phyloP scores from a whole-genome alignment of 2,888 invertebrate species.

The Caenorhabditis wallacei region DNA sequence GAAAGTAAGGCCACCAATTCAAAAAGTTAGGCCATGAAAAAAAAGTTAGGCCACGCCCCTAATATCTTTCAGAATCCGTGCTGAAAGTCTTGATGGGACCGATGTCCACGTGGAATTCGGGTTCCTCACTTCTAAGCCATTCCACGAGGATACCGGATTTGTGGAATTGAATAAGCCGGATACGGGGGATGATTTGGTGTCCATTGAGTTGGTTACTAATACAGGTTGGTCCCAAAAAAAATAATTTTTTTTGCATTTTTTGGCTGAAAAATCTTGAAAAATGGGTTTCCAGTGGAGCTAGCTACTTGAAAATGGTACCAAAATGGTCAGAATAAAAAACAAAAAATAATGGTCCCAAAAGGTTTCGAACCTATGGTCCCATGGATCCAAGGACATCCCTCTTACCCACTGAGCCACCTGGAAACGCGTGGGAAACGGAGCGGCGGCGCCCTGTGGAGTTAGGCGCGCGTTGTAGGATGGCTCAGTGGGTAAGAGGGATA shows the following conservation, averaged over 20 bases:
- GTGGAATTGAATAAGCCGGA: constrained; percentile 75
- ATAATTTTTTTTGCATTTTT: too few species aligned
- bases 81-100: constrained; percentile 71
- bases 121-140: constrained; percentile 79
- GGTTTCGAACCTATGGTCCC: neutral
- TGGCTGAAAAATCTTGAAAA: neutral
- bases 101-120: constrained; percentile 78
- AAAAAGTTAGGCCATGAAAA: too few species aligned
- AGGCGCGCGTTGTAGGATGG: neutral
- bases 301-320: neutral
- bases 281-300: neutral
- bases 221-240: constrained; percentile 70
- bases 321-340: neutral
- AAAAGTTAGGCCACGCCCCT: neutral
- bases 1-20: too few species aligned
- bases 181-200: constrained; percentile 76
- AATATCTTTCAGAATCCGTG: constrained; percentile 57
- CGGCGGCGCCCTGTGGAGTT: neutral
- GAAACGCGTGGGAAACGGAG: neutral
- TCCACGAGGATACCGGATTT: constrained; percentile 80
- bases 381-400: neutral
- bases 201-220: constrained; percentile 79
- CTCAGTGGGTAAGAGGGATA: constrained; percentile 3
- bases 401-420: constrained; percentile 4
- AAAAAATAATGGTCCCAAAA: neutral